Base-by-base conservation (phyloP, 2,113 vertebrate species). In the Corythornis madagascariensis region DNA sequence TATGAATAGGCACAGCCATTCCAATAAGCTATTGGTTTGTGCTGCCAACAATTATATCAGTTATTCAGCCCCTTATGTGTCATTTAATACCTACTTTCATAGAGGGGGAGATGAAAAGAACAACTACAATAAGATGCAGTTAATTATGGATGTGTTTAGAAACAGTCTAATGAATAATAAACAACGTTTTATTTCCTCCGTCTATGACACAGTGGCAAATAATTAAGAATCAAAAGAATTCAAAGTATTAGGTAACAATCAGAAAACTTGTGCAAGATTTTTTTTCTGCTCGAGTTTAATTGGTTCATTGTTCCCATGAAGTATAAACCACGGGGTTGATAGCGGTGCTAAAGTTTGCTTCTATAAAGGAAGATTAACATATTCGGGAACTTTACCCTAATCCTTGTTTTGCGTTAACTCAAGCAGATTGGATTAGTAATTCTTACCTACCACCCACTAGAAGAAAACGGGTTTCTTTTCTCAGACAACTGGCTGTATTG, bases 341-440 rank as follows among this genome's bases (percentile, higher is more conserved):
- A 97, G 97, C 71, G 18, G 95, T 74, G 93, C 97, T 96, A 96
- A 98, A 98, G 97, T 98, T 98, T 97, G 96, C 97, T 97, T 97
- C 97, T 97, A 96, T 98, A 97, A 97, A 97, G 97, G 97, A 97
- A 98, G 98, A 98, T 98, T 98, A 98, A 97, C 97, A 98, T 98
- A 97, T 97, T 98, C 97, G 98, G 98, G 98, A 98, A 98, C 97
- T 98, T 97, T 98, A 98, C 96, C 98, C 97, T 98, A 98, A 98
- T 98, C 98, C 98, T 98, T 98, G 97, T 98, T 98, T 98, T 98
- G 97, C 98, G 96, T 98, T 98, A 98, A 98, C 97, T 96, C 98
- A 98, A 98, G 98, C 98, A 98, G 98, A 98, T 97, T 98, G 98
- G 98, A 99, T 99, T 98, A 98, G 98, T 98, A 98, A 98, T 97